Base-by-base conservation (phyloP, 2,797 vertebrate genomes). In the Spea hammondii region DNA sequence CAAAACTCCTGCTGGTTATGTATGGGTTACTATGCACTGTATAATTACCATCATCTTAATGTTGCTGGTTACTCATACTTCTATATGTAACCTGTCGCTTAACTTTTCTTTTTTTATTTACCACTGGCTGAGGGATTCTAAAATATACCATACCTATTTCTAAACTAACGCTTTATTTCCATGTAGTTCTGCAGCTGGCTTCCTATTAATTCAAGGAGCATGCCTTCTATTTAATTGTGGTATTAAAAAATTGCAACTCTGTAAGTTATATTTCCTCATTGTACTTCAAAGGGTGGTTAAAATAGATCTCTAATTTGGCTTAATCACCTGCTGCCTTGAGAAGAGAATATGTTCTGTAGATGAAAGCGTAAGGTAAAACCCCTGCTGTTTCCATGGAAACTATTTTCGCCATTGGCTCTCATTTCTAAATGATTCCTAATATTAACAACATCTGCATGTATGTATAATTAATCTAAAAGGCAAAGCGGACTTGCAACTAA, bases 311-410 rank as follows among this genome's bases (percentile, higher is more conserved):
- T 79, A 59, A 76, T 83, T 72, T 79, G 62, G 53, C 50, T 66
- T 83, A 73, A 73, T 79, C 68, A 76, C 77, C 77, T 71, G 74
- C 77, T 71, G 68, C 67, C 44, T 13, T n/a, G 48, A 60, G n/a
- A 53, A 74, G 55, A 70, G 72, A 79, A 57, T 13, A 74, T 12
- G 69, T 11, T 55, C 59, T 60, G 66, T 44, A 82, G 69, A 72
- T 82, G 60, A 78, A 79, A 83, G 66, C 68, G 32, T 32, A 67
- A 83, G 66, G 59, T 76, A 78, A n/a, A 79, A 60, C 8, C 44
- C 46, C 65, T 53, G 12, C 8, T 72, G 50, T 78, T 57, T 64
- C 72, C 68, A 79, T 83, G 74, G 79, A 77, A 73, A 82, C 79
- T 73, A 44, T 66, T 55, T 50, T 49, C 68, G 44, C 75, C 12